Evolutionary conservation across 2,888 invertebrate genomes (phyloP), one percentile per base, ranked within the genome.

Genomic region (Synergus umbraculus): DNA sequence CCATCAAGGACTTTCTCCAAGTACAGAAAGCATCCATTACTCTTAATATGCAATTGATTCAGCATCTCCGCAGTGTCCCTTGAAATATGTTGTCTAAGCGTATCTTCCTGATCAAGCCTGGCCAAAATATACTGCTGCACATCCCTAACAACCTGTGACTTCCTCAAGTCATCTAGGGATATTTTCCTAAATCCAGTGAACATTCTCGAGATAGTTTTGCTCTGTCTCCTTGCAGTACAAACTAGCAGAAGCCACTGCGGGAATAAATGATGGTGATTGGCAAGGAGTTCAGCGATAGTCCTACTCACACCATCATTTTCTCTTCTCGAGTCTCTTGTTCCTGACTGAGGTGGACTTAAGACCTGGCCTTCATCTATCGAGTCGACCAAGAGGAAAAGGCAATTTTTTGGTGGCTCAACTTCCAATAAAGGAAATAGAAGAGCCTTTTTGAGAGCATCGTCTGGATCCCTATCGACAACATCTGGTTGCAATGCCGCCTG

Each of bases 91-190:
- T 97, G 97, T 58, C 97, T 93, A 10, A 98, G 94, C 44, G 96
- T 95, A 29, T 97, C 97, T 89, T 98, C 98, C 12, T 96, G 96
- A 90, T 98, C 98, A 58, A 99, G 93, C 1, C 98, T 93, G 3
- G 97, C 96, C 13, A 98, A 94, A 81, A 99, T 98, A 90, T 98
- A 99, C 88, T 98, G 96, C 91, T 99, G 98, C 0, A 98, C 98
- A 91, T 99, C 99, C 7, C 98, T 95, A 0, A 98, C 97, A 7
- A 99, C 98, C 92, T 97, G 96, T 0, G 96, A 95, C 81, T 96
- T 97, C 37, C 98, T 94, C 82, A 98, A 92, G 93, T 99, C 98
- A 89, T 99, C 99, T 86, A 99, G 92, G 0, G 97, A 96, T 85
- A 99, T 95, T 93, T 98, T 98, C 37, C 98, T 94, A 92, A 98